Conservation (phyloP, 2,888 invertebrate genomes). For the Rosalia funebris region DNA sequence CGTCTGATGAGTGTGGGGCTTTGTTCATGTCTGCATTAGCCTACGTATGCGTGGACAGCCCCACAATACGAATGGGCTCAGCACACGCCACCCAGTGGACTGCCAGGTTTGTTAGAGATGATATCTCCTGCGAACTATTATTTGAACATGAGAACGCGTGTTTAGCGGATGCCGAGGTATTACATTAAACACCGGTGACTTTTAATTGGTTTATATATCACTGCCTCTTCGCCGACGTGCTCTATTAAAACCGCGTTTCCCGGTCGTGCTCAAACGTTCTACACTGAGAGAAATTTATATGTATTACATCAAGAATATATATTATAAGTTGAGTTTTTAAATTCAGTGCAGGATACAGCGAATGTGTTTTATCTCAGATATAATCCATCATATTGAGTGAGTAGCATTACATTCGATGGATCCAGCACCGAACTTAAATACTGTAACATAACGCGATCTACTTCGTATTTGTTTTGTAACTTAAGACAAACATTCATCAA, state of each 20-base stretch:
- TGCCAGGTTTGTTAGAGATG: constrained; percentile 44
- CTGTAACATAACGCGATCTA: too few relatives aligned
- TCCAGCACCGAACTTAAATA: too few relatives aligned
- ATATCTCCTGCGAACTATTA: constrained; percentile 57
- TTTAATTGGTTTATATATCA: constrained; percentile 63
- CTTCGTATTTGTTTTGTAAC: too few relatives aligned
- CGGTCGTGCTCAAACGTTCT: constrained; percentile 2
- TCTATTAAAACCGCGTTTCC: constrained; percentile 21
- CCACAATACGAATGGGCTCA: constrained; percentile 56
- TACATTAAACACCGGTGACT: constrained; percentile 61
- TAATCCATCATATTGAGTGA: too few relatives aligned
- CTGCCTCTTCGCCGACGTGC: constrained; percentile 44
- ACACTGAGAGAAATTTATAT: neutral
- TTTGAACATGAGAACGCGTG: constrained; percentile 60
- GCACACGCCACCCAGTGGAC: constrained; percentile 53
- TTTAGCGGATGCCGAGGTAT: constrained; percentile 60
- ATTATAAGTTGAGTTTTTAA: neutral
- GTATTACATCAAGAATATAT: too few relatives aligned
- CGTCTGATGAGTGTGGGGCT: constrained; percentile 21
- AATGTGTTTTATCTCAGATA: too few relatives aligned
- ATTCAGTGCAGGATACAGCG: too few relatives aligned
- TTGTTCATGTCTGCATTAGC: constrained; percentile 26
- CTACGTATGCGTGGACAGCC: constrained; percentile 40
- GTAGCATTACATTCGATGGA: too few relatives aligned
- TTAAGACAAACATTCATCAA: too few relatives aligned